Base-by-base conservation (phyloP, 2,888 invertebrate genomes). In the Phalera bucephala region DNA sequence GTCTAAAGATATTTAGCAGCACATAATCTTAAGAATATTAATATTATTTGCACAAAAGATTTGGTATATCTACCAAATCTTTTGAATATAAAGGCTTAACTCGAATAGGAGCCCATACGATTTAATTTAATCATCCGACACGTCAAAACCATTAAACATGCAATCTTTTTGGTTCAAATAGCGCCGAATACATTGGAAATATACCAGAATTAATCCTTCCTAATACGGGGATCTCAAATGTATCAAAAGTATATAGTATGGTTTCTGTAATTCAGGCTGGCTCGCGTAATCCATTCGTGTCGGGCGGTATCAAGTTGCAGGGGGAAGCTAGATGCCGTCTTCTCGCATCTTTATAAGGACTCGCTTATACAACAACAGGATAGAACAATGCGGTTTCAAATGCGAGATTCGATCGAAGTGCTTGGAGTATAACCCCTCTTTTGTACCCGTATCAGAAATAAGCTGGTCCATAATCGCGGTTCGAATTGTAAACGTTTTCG, bases 251-350 rank as follows among this genome's bases (percentile, higher is more conserved):
- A 67, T 74, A 72, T 69, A 66, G 72, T 89, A 89, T 80, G 89
- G 89, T 87, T 88, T 89, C 88, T 79, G 83, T 89, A 85, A 87
- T 88, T 86, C 84, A 81, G 83, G 74, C 77, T 68, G 77, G 71
- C 68, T 62, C 60, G 65, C 60, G 82, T 88, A 88, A 88, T 87
- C 87, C 83, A 77, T 76, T 81, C 72, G 74, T 64, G 66, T 66
- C 64, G 73, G 63, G 62, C 62, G 66, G 72, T 85, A 85, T 89
- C 80, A 60, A 59, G 78, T 88, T 87, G 75, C 88, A 45, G 52
- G 69, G 82, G 81, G 80, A 72, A 69, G 51, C 57, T 63, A 49
- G 66, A 64, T 48, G 64, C 59, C 67, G 67, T 76, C 68, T 71
- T 76, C 77, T 69, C 74, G 58, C 59, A 64, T 74, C 66, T 67